Base-by-base conservation (phyloP, 2,113 vertebrate species). In the Tenrec ecaudatus region DNA sequence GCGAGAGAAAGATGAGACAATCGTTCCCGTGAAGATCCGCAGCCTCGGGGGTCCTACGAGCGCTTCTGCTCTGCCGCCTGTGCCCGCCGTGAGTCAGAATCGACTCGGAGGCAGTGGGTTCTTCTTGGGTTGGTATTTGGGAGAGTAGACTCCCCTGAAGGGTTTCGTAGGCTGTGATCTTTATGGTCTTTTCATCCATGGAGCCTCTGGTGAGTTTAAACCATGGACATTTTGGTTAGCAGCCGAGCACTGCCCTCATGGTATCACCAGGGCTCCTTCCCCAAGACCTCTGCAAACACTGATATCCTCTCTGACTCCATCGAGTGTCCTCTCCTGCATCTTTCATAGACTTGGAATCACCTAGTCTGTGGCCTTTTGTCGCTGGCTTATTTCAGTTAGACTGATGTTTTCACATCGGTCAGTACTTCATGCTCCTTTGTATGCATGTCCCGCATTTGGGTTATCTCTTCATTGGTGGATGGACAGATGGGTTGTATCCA, bases 391-490 rank as follows among this genome's bases (percentile, higher is more conserved):
- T 78, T 53, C 0, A 27, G 16, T 33, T 62, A 6, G 4, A 16
- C 1, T 78, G 53, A 9, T 43, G 47, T 31, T 33, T 86, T 53
- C 8, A 7, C 29, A 7, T 86, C 23, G 6, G 23, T 64, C 22
- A 82, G 27, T 4, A 6, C 17, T 12, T 36, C 58, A 19, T 38
- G 62, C 25, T 69, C 31, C 69, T 47, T 58, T 4, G 1, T 76
- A 77, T 43, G 79, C 16, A 71, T 29, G 14, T 2, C 0, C 6
- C 66, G 4, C 3, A 0, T 75, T 33, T 40, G 47, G 12, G 27
- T 43, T 11, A 11, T 2, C 12, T 4, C 0, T 16, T 12, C 40
- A 12, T 31, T 68, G 1, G 6, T 20, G 78, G 80, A 84, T 22
- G 77, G 73, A 1, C 6, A 0, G 3, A 22, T 58, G 84, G 71